These are phyloP conservation scores for Parotia lawesii DNA, from an alignment of 2,113 vertebrate species.

Conservation along the genomic window DNA sequence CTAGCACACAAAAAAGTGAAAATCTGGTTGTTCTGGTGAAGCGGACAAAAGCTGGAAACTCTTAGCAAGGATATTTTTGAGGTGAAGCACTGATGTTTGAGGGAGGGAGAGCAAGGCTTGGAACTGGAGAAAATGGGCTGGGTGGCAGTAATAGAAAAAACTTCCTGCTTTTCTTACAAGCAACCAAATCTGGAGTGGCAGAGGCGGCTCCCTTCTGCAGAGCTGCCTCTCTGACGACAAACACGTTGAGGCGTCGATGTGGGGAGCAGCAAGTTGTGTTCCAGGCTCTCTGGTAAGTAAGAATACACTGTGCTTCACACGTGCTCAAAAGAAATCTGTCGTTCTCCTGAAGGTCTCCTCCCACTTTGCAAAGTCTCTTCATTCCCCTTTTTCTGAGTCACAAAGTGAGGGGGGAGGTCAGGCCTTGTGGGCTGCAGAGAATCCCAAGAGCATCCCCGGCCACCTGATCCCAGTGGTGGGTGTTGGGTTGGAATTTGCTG, in stretches of 20 bases:
- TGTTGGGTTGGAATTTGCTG: neutral
- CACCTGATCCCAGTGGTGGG: neutral
- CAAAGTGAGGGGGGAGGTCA: neutral
- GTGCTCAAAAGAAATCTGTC: neutral
- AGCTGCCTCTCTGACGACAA: neutral
- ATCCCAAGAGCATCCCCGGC: neutral
- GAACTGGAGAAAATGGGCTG: neutral
- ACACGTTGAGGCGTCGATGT: neutral
- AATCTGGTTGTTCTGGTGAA: neutral
- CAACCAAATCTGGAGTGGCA: neutral
- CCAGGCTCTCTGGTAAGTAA: neutral
- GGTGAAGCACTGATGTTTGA: neutral
- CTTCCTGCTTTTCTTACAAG: neutral
- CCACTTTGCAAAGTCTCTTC: neutral
- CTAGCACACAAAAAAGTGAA: neutral
- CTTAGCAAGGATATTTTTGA: neutral
- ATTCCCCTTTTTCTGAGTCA: neutral
- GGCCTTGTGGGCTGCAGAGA: neutral
- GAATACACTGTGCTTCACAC: neutral
- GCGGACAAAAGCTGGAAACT: neutral
- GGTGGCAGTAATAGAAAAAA: neutral
- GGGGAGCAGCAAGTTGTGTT: neutral
- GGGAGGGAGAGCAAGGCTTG: neutral
- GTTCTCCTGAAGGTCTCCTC: neutral
- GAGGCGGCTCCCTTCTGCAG: neutral